Evolutionary conservation across 2,888 invertebrate genomes (phyloP).

Genomic region (Acleris emargana): DNA sequence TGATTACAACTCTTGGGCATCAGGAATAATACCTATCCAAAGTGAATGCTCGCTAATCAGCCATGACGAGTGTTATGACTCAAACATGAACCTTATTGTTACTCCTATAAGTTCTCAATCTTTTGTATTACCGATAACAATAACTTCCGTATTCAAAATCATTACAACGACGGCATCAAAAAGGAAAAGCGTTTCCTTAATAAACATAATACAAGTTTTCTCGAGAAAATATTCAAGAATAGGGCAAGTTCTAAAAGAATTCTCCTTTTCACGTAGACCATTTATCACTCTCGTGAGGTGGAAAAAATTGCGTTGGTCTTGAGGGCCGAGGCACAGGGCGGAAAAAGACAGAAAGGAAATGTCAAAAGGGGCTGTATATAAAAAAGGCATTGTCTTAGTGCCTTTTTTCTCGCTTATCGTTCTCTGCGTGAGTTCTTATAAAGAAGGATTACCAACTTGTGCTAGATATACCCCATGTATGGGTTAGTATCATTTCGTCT

Average conservation of each 20-base stretch:
- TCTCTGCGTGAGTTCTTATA: no score
- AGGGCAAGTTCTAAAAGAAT: slow-evolving; percentile 55
- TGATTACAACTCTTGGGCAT: no score
- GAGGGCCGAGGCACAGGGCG: slow-evolving; percentile 45
- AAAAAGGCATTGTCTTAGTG: no score
- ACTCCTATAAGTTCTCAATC: neutral
- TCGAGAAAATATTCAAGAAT: slow-evolving; percentile 39
- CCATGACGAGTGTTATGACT: no score
- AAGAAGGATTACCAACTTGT: no score
- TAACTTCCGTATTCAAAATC: slow-evolving; percentile 14
- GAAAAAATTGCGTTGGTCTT: slow-evolving; percentile 66
- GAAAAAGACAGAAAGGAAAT: slow-evolving; percentile 3
- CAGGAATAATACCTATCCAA: no score
- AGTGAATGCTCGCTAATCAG: no score
- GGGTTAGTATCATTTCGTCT: no score
- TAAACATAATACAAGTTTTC: slow-evolving; percentile 37
- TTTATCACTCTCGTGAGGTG: slow-evolving; percentile 64
- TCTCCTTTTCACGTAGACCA: slow-evolving; percentile 63
- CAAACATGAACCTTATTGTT: neutral
- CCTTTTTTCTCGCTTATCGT: no score
- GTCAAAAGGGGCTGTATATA: no score
- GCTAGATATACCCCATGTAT: no score
- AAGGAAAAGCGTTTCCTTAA: slow-evolving; percentile 30
- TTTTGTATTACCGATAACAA: neutral
- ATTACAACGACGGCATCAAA: slow-evolving; percentile 22